Base-by-base conservation (phyloP, 2,888 invertebrate species). In the Celastrina argiolus region DNA sequence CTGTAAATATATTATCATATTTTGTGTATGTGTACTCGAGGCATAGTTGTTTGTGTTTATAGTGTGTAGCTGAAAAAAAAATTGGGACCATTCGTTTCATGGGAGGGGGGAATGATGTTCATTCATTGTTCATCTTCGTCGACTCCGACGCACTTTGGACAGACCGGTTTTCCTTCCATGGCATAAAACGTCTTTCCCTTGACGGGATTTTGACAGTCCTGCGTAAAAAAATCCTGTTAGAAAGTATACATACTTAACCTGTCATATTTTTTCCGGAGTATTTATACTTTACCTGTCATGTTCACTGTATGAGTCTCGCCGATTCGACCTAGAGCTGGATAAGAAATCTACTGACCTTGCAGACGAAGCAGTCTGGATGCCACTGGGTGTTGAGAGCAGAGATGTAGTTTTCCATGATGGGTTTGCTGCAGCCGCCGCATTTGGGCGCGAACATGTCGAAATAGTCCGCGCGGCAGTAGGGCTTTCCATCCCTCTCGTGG, bases 301-400 rank as follows among this genome's bases (percentile, higher is more conserved):
- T 68, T 61, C 34, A 66, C 16, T n/a, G 36, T 14, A n/a, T 39
- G 39, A 63, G n/a, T 3, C 59, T 8, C 42, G 22, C 51, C 39
- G 58, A 56, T 12, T 22, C 2, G 14, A 36, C 22, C 61, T 22
- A 66, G 67, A 69, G n/a, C 14, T 31, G 26, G 51, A 42, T 39
- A 67, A 66, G 34, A 22, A 56, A 56, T 45, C 81, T 86, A 88
- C 97, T 93, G 94, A 99, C 99, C 96, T 98, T 95, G 94, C 99
- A 99, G 74, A 98, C 98, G 92, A 99, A 99, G 91, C 99, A 99
- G 82, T 98, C 97, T 10, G 99, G 96, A 89, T 99, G 99, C 99
- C 99, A 99, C 87, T 99, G 98, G 73, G 97, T 96, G 90, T 97
- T 98, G 74, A 99, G 93, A 65, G 99, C 99, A 36, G 98, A 98